Conservation (phyloP, 2,113 vertebrate species). For the Passer montanus region DNA sequence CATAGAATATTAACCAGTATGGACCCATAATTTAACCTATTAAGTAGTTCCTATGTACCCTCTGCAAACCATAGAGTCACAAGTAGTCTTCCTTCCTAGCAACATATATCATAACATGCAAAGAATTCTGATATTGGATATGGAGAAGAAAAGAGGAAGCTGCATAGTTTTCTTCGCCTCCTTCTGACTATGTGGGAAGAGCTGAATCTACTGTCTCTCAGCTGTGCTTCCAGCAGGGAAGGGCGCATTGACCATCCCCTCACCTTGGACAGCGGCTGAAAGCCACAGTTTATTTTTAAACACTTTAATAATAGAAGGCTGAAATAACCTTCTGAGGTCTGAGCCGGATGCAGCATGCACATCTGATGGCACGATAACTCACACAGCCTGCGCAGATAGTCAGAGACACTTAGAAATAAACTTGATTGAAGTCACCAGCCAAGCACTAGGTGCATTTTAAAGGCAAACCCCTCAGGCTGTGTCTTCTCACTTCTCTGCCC, state of each 20-base stretch:
- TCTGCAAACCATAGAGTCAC: background rate
- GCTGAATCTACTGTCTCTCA: background rate
- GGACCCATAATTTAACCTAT: background rate
- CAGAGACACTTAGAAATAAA: background rate
- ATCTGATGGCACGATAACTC: background rate
- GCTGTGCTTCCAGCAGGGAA: background rate
- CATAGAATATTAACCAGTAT: background rate
- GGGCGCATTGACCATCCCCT: background rate
- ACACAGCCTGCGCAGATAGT: background rate
- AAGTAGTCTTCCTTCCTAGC: background rate
- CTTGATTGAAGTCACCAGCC: background rate
- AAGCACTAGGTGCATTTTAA: background rate
- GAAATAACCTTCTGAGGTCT: conserved; percentile 26
- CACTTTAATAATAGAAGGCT: conserved; percentile 36
- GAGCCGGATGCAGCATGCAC: background rate
- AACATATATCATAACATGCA: background rate
- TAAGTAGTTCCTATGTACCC: background rate
- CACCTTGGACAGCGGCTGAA: conserved; percentile 14
- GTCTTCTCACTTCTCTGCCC: background rate
- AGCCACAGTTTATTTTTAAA: conserved; percentile 38
- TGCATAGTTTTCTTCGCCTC: background rate
- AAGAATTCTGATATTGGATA: background rate
- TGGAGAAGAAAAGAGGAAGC: background rate
- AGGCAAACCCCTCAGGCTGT: background rate
- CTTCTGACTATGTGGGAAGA: background rate